Base-by-base conservation (phyloP, 2,888 invertebrate species). In the Athetis lepigone region DNA sequence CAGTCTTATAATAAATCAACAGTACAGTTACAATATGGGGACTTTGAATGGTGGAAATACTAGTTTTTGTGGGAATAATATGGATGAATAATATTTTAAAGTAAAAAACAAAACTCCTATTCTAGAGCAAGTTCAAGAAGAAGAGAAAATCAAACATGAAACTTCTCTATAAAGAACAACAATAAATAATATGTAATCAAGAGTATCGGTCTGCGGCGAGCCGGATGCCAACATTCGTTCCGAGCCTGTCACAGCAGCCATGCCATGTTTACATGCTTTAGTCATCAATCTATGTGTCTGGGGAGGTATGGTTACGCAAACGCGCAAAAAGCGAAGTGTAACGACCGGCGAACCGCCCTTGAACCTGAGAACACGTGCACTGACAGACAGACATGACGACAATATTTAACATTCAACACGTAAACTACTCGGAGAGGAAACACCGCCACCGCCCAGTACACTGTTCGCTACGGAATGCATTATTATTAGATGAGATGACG, bases 301-400 rank as follows among this genome's bases (percentile, higher is more conserved):
- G 79, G 75, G 65, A 69, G 77, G 66, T 81, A 70, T 67, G 72
- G 82, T 82, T 83, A 80, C 85, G 83, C 82, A 84, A 80, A 79
- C 78, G 80, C 83, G 87, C 89, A 91, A 90, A 91, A 90, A 88
- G 73, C 77, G 59, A 76, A 82, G 91, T 86, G 84, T 86, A 90
- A 88, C 86, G 90, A 84, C 90, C 91, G 87, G 64, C 73, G 66
- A 68, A 55, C 52, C 81, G 88, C 90, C 91, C 91, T 90, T 92
- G 92, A 91, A 91, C 92, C 85, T 87, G 62, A 63, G 64, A 70
- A 77, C 85, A 84, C 86, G 86, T 82, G 87, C 80, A 72, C 59
- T 52, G 69, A 77, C 78, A 70, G 70, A 75, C 77, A 75, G 78
- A 76, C 81, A 75, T 74, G 75, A 77, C 78, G 79, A 77, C 81